Evolutionary conservation across 2,888 invertebrate genomes (phyloP).

Genomic region (Tenthredo distinguenda): DNA sequence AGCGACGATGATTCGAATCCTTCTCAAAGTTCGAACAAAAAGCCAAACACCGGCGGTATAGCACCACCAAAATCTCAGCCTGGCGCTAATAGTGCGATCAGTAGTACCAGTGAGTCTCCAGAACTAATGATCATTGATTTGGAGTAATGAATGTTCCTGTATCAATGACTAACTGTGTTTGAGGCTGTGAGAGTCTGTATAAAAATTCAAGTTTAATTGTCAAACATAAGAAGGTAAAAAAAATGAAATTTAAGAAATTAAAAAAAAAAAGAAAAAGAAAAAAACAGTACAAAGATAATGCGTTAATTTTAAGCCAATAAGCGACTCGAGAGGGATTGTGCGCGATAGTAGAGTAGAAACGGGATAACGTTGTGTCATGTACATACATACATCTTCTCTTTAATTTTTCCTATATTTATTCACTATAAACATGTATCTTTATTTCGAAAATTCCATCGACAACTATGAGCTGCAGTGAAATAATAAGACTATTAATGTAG

Average conservation of each 20-base stretch:
- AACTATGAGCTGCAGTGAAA: neutral
- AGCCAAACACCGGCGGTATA: conserved; percentile 61
- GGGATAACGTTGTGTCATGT: conserved; percentile 5
- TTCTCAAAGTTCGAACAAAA: conserved; percentile 69
- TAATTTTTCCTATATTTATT: conserved; percentile 33
- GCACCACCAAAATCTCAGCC: conserved; percentile 72
- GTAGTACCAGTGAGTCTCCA: conserved; percentile 76
- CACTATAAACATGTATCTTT: conserved; percentile 1
- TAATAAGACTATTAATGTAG: neutral
- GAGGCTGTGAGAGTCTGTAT: conserved; percentile 41
- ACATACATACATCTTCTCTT: neutral
- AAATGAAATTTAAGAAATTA: neutral
- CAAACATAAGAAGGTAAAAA: neutral
- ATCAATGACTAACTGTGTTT: conserved; percentile 31
- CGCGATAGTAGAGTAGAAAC: conserved; percentile 9
- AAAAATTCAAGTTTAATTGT: conserved; percentile 18
- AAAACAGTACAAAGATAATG: conserved; percentile 40
- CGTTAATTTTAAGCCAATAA: neutral
- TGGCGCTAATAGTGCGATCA: conserved; percentile 70
- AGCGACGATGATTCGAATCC: conserved; percentile 70
- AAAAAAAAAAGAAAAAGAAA: neutral
- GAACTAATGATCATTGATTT: conserved; percentile 77
- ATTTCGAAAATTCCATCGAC: neutral
- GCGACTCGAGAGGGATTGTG: neutral
- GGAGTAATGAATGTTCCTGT: conserved; percentile 63